These are phyloP conservation scores for Echinometra lucunter DNA, from an alignment of 53 echinoderm and acorn worm genomes.

Conservation along the genomic window DNA sequence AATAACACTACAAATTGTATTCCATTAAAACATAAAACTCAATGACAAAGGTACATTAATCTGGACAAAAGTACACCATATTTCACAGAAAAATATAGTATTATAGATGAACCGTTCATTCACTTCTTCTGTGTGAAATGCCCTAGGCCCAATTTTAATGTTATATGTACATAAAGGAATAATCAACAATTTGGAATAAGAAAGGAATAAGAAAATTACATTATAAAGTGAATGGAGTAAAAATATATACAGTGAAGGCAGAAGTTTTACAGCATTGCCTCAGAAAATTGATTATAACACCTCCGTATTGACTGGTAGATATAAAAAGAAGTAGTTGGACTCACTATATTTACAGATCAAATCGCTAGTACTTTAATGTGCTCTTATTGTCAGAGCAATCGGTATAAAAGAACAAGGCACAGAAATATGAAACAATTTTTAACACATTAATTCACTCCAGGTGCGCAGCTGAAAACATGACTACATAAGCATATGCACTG, in stretches of 20 bases:
- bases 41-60: background rate
- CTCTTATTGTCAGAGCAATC: background rate
- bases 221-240: background rate
- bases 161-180: background rate
- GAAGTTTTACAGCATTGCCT: background rate
- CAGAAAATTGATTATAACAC: background rate
- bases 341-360: slow-evolving; percentile 42
- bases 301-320: background rate
- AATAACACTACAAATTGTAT: background rate
- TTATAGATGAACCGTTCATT: background rate
- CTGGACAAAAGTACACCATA: background rate
- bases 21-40: background rate
- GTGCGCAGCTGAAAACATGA: background rate
- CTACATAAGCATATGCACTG: background rate
- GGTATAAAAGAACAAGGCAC: slow-evolving; percentile 29
- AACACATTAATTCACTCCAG: background rate
- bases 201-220: background rate
- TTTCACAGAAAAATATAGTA: background rate
- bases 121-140: background rate
- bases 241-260: background rate
- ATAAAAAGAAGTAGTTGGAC: background rate
- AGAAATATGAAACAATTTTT: background rate
- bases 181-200: background rate
- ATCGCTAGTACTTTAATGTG: background rate
- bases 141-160: background rate